Percentiles rank a stretch among this genome's conserved stretches.
These are phyloP conservation scores for Bufotes viridis DNA, from an alignment of 2,797 vertebrate species.

Conservation along the genomic window DNA sequence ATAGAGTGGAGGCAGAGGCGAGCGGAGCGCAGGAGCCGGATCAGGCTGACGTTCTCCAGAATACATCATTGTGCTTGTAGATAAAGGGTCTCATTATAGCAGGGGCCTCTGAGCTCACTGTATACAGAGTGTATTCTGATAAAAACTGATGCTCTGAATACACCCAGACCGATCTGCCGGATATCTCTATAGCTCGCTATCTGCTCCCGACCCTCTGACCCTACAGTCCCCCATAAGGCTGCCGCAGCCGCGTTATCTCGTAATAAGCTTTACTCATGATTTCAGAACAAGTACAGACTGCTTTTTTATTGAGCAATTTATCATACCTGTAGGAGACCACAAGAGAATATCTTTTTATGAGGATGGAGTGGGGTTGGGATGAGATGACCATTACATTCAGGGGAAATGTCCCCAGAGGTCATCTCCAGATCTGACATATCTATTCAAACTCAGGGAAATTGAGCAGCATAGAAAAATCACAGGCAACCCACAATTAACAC, in stretches of 20 bases:
- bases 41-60: not conserved
- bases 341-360: not conserved
- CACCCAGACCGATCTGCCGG: not conserved
- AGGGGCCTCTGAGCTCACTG: not conserved
- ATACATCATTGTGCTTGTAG: slow-evolving; percentile 19
- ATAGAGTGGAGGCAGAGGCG: not conserved
- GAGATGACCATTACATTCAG: not conserved
- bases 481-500: too few species aligned
- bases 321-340: slow-evolving; percentile 21
- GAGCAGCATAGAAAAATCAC: too few species aligned
- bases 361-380: not conserved
- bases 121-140: slow-evolving; percentile 33
- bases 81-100: slow-evolving; percentile 33
- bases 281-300: slow-evolving; percentile 8
- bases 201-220: slow-evolving; percentile 24
- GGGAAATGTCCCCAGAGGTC: not conserved
- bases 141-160: not conserved
- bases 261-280: slow-evolving; percentile 46
- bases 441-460: not conserved
- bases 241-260: slow-evolving; percentile 35
- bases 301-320: slow-evolving; percentile 46
- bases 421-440: not conserved
- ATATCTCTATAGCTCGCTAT: slow-evolving; percentile 20
- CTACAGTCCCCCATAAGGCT: slow-evolving; percentile 5
- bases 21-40: not conserved